phyloP scores from a whole-genome alignment of 2,113 vertebrate species.

The Hydropotes inermis region DNA sequence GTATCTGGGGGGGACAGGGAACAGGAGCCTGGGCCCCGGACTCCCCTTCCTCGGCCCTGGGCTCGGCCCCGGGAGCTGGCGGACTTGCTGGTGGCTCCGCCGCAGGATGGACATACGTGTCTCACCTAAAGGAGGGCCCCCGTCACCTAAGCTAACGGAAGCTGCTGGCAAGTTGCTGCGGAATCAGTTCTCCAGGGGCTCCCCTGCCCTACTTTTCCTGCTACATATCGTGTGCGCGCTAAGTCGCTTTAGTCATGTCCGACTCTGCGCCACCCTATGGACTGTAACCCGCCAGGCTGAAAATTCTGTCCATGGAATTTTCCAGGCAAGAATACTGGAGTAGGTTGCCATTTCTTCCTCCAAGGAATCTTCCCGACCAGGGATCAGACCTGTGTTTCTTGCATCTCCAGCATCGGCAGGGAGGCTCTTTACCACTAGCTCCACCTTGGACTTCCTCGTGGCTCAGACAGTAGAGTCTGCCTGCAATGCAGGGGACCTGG shows the following conservation, averaged over 20 bases:
- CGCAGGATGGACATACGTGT: neutral
- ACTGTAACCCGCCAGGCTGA: neutral
- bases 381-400: neutral
- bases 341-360: neutral
- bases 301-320: neutral
- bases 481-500: neutral
- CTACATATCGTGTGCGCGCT: accelerated
- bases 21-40: neutral
- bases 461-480: neutral
- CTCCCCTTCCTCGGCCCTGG: neutral
- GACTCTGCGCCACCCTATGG: neutral
- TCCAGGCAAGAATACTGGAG: neutral
- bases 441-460: neutral
- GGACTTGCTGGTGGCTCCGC: neutral
- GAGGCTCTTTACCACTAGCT: neutral
- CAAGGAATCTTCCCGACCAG: neutral
- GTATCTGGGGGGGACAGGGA: neutral
- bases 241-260: neutral
- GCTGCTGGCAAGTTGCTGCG: neutral
- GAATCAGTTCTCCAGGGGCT: neutral
- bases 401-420: neutral
- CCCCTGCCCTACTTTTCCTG: neutral
- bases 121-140: neutral
- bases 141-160: neutral
- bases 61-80: neutral